phyloP scores from a whole-genome alignment of 2,888 invertebrate genomes.

The Seladonia tumulorum region DNA sequence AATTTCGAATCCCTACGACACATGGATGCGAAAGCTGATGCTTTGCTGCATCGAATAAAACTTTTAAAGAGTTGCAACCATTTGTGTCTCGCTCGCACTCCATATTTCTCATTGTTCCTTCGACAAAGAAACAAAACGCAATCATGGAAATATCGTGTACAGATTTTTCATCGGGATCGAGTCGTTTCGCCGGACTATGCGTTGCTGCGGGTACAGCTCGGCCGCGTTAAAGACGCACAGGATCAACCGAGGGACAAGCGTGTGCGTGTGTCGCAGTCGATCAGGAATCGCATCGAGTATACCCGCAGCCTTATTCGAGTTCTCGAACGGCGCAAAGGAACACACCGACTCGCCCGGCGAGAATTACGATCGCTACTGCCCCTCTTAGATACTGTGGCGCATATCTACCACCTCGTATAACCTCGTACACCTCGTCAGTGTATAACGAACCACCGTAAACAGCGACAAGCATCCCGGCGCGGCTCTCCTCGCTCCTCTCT shows the following conservation, averaged over 20 bases:
- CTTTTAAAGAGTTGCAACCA: too few species aligned
- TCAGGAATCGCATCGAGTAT: slow-evolving; percentile 1
- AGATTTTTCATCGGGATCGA: neutral
- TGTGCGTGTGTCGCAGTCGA: neutral
- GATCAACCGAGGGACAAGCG: neutral
- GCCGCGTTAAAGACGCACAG: neutral
- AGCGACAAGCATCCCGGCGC: slow-evolving; percentile 60
- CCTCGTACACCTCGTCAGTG: slow-evolving; percentile 72
- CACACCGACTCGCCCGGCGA: slow-evolving; percentile 62
- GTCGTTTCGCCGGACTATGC: neutral
- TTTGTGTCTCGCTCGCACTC: too few species aligned
- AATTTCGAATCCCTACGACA: too few species aligned
- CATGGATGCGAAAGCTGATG: too few species aligned
- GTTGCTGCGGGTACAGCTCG: neutral
- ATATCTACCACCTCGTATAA: slow-evolving; percentile 75
- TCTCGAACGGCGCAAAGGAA: slow-evolving; percentile 63
- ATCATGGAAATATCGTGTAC: neutral
- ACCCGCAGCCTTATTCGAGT: slow-evolving; percentile 25
- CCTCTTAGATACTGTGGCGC: slow-evolving; percentile 76
- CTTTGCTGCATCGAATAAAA: too few species aligned
- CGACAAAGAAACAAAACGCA: too few species aligned
- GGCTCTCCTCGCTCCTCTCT: slow-evolving; percentile 24
- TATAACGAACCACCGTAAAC: slow-evolving; percentile 76
- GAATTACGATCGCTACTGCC: slow-evolving; percentile 79
- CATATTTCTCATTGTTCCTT: too few species aligned